Evolutionary conservation across 1,140 invertebrate species (phyloP).

Genomic region (Venustaconcha ellipsiformis): DNA sequence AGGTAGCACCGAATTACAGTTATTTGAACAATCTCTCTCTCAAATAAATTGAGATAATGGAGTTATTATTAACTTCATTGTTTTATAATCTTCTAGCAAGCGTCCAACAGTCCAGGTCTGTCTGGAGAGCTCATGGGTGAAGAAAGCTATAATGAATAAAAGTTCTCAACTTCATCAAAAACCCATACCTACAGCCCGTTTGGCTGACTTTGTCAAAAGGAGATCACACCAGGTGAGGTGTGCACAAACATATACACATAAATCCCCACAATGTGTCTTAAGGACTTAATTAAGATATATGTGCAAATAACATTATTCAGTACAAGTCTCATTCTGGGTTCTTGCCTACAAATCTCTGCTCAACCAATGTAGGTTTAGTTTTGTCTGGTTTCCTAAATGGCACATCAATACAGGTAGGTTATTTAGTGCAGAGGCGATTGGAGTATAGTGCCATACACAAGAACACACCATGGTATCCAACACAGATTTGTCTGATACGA

Average conservation of each 20-base stretch:
- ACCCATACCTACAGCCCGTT: constrained; percentile 55
- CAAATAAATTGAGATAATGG: too few species aligned
- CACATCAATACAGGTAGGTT: too few species aligned
- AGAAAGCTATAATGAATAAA: constrained; percentile 41
- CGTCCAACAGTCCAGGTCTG: constrained; percentile 59
- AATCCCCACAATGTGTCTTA: not conserved
- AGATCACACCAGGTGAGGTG: constrained; percentile 41
- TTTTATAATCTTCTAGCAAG: constrained; percentile 43
- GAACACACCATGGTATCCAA: too few species aligned
- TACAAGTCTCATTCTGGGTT: not conserved
- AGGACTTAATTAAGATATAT: not conserved
- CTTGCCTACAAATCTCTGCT: too few species aligned
- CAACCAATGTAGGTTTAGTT: too few species aligned
- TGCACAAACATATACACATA: not conserved
- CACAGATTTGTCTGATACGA: too few species aligned
- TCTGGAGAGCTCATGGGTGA: constrained; percentile 60
- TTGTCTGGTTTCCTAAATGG: too few species aligned
- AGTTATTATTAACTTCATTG: not conserved
- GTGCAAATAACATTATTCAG: not conserved
- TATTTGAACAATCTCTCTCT: too few species aligned
- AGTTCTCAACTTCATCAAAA: constrained; percentile 45
- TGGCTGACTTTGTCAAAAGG: constrained; percentile 62
- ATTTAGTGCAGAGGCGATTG: too few species aligned
- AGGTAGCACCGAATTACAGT: too few species aligned
- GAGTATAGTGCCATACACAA: too few species aligned